phyloP scores from a whole-genome alignment of 1,140 invertebrate genomes.

The Temnothorax nylanderi region DNA sequence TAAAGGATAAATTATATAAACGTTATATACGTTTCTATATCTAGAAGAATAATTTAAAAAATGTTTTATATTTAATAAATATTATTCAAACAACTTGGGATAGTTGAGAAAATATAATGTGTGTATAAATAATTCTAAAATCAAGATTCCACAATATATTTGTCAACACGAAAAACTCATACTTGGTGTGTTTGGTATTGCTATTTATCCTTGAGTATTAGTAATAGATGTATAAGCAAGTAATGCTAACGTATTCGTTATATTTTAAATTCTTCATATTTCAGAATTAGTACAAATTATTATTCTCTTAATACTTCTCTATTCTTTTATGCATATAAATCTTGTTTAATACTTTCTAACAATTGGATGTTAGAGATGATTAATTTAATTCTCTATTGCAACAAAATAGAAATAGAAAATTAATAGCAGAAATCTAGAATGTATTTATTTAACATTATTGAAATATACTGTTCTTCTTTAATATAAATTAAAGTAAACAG shows the following conservation, averaged over 20 bases:
- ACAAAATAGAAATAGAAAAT: background rate
- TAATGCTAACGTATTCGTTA: background rate
- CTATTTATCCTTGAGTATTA: background rate
- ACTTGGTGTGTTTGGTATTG: background rate
- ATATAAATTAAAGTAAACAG: background rate
- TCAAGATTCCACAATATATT: background rate
- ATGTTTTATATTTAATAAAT: background rate
- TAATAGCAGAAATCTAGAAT: background rate
- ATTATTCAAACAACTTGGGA: background rate
- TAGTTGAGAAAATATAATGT: background rate
- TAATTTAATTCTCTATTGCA: background rate
- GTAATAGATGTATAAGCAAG: background rate
- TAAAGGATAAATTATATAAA: background rate
- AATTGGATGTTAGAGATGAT: background rate
- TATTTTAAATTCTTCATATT: background rate
- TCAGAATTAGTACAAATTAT: background rate
- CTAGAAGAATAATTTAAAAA: background rate
- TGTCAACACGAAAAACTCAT: background rate
- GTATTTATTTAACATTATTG: no score
- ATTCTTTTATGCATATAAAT: background rate
- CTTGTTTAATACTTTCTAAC: background rate
- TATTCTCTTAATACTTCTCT: background rate
- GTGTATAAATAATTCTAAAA: background rate
- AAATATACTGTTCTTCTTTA: background rate
- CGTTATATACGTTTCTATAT: background rate